phyloP scores from a whole-genome alignment of 1,140 invertebrate genomes.

The Carposina sasakii region DNA sequence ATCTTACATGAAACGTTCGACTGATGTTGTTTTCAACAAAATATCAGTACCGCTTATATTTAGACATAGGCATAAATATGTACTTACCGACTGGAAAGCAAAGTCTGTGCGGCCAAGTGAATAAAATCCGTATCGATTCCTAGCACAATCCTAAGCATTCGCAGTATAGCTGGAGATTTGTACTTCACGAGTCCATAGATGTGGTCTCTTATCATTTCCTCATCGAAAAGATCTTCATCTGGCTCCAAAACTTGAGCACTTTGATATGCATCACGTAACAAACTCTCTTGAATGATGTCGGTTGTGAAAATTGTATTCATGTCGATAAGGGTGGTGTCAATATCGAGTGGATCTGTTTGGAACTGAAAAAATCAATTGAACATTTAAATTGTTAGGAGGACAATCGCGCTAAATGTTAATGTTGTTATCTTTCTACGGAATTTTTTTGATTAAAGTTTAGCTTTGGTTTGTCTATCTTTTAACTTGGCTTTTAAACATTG shows the following conservation, averaged over 20 bases:
- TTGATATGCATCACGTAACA: constrained; percentile 37
- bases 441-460: too few relatives aligned
- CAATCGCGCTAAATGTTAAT: too few relatives aligned
- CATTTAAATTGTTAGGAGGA: too few relatives aligned
- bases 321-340: constrained; percentile 37
- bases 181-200: constrained; percentile 35
- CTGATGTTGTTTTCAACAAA: too few relatives aligned
- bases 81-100: constrained; percentile 32
- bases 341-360: constrained; percentile 26
- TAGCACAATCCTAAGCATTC: constrained; percentile 40
- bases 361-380: constrained; percentile 53
- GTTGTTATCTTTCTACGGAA: too few relatives aligned
- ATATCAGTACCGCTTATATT: too few relatives aligned
- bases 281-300: constrained; percentile 56
- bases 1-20: too few relatives aligned
- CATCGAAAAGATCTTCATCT: constrained; percentile 30
- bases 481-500: too few relatives aligned
- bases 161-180: constrained; percentile 49
- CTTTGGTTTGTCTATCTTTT: too few relatives aligned
- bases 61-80: too few relatives aligned
- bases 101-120: constrained; percentile 27
- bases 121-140: constrained; percentile 40
- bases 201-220: constrained; percentile 35
- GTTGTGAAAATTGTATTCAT: constrained; percentile 50
- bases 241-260: constrained; percentile 25